Conservation (phyloP, 2,113 vertebrate genomes). For the Neodon shergylaensis region DNA sequence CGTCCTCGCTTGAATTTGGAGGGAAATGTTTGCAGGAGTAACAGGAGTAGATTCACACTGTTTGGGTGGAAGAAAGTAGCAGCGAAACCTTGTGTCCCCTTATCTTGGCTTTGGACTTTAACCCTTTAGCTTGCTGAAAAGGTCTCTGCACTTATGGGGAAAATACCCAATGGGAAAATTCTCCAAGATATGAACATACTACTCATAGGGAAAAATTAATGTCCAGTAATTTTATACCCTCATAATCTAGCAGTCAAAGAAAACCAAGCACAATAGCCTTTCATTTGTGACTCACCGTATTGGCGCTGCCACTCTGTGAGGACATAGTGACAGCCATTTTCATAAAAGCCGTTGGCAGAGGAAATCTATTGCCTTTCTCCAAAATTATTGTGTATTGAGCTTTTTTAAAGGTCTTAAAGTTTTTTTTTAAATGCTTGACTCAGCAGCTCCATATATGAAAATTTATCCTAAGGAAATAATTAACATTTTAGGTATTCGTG, state of each 20-base stretch:
- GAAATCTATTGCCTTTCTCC: conserved; percentile 15
- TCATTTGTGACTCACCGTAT: background rate
- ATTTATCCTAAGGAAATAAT: conserved; percentile 45
- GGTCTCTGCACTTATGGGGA: background rate
- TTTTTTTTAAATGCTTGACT: background rate
- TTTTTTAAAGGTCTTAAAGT: conserved; percentile 31
- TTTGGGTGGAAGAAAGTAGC: background rate
- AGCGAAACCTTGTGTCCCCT: background rate
- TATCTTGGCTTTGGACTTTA: background rate
- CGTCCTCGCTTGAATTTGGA: background rate
- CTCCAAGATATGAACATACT: background rate
- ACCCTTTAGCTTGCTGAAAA: background rate
- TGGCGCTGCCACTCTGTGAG: background rate
- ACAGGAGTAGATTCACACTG: background rate
- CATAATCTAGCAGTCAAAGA: background rate
- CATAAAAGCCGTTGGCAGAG: background rate
- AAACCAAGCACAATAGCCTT: conserved; percentile 26
- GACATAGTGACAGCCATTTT: background rate
- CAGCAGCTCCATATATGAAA: background rate
- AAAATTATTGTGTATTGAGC: background rate
- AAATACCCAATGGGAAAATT: conserved; percentile 20
- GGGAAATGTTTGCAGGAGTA: background rate
- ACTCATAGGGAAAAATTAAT: background rate
- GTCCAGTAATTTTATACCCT: background rate
- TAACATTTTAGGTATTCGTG: conserved; percentile 42